Evolutionary conservation across 2,113 vertebrate genomes (phyloP).

Genomic region (Xenopus laevis): DNA sequence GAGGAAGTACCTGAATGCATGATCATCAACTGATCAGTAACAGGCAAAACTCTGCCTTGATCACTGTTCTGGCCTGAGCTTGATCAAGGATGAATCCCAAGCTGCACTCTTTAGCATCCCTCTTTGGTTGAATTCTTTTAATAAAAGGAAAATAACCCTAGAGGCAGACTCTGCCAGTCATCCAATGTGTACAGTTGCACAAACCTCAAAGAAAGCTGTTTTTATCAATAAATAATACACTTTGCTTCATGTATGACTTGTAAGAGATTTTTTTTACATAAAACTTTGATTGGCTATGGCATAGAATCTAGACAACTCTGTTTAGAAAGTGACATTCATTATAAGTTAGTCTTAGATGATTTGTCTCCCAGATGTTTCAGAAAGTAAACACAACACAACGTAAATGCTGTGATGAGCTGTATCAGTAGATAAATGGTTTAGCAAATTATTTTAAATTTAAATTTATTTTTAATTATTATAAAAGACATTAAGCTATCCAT

Average conservation of each 20-base stretch:
- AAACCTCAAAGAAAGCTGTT: conserved; percentile 4
- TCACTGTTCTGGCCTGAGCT: conserved; percentile 6
- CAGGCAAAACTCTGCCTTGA: conserved; percentile 24
- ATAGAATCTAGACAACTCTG: no score
- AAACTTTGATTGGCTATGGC: not conserved
- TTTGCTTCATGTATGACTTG: not conserved
- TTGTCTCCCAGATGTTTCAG: no score
- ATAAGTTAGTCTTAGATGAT: no score
- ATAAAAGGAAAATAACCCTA: conserved; percentile 19
- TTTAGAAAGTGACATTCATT: no score
- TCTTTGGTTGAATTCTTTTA: conserved; percentile 20
- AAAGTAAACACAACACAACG: no score
- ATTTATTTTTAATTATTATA: no score
- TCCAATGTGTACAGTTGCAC: conserved; percentile 6
- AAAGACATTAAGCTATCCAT: no score
- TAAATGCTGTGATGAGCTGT: no score
- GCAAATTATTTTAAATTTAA: no score
- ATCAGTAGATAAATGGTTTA: no score
- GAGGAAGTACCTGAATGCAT: conserved; percentile 16
- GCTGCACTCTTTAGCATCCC: conserved; percentile 4
- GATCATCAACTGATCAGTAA: conserved; percentile 6
- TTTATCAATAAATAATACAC: conserved; percentile 7
- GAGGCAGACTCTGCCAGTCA: conserved; percentile 9
- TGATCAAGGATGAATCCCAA: conserved; percentile 32
- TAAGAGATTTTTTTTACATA: not conserved